Conservation (phyloP, 2,888 invertebrate genomes). For the Polydrusus pterygomalis region DNA sequence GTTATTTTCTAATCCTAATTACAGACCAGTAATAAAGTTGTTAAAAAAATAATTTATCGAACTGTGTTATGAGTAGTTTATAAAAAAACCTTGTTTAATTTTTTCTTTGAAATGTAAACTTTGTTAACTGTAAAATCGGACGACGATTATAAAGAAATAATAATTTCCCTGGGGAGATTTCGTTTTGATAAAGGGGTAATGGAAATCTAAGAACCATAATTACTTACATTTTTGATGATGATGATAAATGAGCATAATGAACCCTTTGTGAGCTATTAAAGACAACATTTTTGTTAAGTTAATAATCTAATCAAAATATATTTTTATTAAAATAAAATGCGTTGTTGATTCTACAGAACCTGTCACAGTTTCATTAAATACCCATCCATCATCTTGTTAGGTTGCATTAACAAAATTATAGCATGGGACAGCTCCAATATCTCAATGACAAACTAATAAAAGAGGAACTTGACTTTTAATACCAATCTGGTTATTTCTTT, state of each 20-base stretch:
- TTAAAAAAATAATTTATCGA: too few relatives aligned
- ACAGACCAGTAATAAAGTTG: too few relatives aligned
- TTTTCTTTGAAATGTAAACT: too few relatives aligned
- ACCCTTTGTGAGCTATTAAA: not conserved
- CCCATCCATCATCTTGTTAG: constrained; percentile 6
- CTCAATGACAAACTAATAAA: constrained; percentile 27
- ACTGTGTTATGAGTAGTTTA: too few relatives aligned
- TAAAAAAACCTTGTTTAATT: too few relatives aligned
- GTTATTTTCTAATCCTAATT: too few relatives aligned
- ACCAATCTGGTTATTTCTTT: constrained; percentile 1
- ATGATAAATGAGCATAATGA: not conserved
- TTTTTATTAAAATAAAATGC: constrained; percentile 6
- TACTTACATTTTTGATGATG: too few relatives aligned
- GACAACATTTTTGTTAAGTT: not conserved
- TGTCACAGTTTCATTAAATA: constrained; percentile 25
- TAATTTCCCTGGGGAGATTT: too few relatives aligned
- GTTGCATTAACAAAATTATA: constrained; percentile 17
- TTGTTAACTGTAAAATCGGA: too few relatives aligned
- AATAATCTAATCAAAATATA: not conserved
- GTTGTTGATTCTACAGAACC: constrained; percentile 8
- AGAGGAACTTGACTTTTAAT: constrained; percentile 12
- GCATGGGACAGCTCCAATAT: not conserved
- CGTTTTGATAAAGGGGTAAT: too few relatives aligned
- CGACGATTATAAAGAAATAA: too few relatives aligned
- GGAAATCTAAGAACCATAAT: too few relatives aligned